Percentiles rank a stretch among this genome's conserved stretches.
phyloP scores from a whole-genome alignment of 2,113 vertebrate species.

The Clarias gariepinus region DNA sequence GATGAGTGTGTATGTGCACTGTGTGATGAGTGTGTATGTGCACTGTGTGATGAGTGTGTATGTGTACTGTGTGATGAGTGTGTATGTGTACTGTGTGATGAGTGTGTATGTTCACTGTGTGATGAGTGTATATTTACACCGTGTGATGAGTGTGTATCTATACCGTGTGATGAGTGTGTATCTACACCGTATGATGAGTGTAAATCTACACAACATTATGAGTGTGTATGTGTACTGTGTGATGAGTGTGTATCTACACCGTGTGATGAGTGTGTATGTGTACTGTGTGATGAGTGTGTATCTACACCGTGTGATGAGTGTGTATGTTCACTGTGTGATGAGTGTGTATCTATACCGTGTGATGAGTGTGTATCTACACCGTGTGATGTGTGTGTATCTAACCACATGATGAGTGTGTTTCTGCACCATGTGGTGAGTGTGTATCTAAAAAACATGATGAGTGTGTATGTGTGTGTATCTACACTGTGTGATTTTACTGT shows the following conservation, averaged over 20 bases:
- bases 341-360: neutral
- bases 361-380: neutral
- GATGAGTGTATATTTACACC: neutral
- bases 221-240: no score
- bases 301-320: neutral
- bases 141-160: no score
- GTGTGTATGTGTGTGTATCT: neutral
- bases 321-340: neutral
- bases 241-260: neutral
- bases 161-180: neutral
- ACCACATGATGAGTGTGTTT: neutral
- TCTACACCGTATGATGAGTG: neutral
- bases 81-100: neutral
- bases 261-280: no score
- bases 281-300: no score
- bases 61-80: neutral
- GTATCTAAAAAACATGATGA: neutral
- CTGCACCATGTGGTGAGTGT: neutral
- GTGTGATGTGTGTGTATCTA: neutral
- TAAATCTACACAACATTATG: no score
- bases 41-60: neutral
- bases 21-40: neutral
- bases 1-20: no score
- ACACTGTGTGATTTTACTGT: neutral
- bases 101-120: neutral